These are phyloP conservation scores for Ranitomeya variabilis DNA, from an alignment of 2,113 vertebrate species.

Conservation along the genomic window DNA sequence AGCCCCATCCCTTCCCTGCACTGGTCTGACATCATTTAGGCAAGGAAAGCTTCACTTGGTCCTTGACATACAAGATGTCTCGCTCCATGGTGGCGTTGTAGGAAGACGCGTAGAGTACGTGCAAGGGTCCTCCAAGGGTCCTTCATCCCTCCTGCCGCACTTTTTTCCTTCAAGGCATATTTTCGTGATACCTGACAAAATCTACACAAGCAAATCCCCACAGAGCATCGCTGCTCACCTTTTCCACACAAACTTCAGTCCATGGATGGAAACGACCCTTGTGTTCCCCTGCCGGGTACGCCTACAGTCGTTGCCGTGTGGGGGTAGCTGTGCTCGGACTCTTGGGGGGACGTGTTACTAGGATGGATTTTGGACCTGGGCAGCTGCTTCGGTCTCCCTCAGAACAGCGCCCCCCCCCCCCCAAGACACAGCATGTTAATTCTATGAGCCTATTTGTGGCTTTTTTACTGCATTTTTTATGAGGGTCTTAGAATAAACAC, in stretches of 20 bases:
- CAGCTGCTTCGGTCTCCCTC: neutral
- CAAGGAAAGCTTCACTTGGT: conserved; percentile 49
- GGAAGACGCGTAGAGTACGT: neutral
- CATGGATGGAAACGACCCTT: neutral
- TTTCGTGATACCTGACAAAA: conserved; percentile 52
- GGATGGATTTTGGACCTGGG: neutral
- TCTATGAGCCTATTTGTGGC: too few species aligned
- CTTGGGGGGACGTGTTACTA: neutral
- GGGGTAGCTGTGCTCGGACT: neutral
- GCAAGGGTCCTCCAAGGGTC: neutral
- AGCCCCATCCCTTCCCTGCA: conserved; percentile 52
- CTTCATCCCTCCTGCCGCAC: neutral
- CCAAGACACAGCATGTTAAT: too few species aligned
- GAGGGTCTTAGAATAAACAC: too few species aligned
- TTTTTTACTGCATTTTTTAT: too few species aligned
- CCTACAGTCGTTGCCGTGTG: neutral
- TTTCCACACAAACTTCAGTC: neutral
- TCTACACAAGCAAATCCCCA: neutral
- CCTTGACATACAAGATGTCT: conserved; percentile 4
- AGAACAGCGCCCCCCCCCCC: too few species aligned
- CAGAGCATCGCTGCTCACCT: conserved; percentile 10
- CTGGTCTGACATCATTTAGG: conserved; percentile 50
- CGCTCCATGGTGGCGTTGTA: neutral
- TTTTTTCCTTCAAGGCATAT: conserved; percentile 5
- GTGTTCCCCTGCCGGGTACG: neutral